A percentile compares a stretch with the other conserved stretches of the same genome.
These are phyloP conservation scores for Pangasius larnaudii DNA, from an alignment of 2,797 vertebrate genomes.

Conservation along the genomic window DNA sequence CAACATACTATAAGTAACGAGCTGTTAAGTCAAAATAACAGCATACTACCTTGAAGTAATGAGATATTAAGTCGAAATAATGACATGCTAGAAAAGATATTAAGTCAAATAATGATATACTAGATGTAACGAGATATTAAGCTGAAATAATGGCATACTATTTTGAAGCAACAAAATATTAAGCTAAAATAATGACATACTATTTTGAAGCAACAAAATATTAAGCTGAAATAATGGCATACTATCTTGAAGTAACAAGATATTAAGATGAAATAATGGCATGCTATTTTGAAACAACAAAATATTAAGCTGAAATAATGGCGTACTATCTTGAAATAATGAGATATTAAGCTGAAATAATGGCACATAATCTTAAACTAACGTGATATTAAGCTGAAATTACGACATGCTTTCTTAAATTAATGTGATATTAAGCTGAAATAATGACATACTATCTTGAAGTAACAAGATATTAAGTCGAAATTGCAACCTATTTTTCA, in stretches of 20 bases:
- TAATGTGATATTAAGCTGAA: not conserved
- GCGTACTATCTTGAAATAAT: not conserved
- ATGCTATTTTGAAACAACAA: not conserved
- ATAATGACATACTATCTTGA: not conserved
- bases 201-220: not conserved
- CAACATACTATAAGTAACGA: not conserved
- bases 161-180: not conserved
- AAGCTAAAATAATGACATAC: not conserved
- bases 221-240: not conserved
- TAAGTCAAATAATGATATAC: not conserved
- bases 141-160: not conserved
- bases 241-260: not conserved
- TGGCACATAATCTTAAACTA: not conserved
- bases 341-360: not conserved
- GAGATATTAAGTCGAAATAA: not conserved
- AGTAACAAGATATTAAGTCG: not conserved
- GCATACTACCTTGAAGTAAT: not conserved
- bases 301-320: not conserved
- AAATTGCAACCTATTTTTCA: not conserved
- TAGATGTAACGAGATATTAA: not conserved
- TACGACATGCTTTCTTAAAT: not conserved
- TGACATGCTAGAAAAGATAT: not conserved
- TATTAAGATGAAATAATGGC: not conserved
- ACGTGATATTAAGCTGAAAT: not conserved
- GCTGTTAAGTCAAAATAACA: not conserved